Evolutionary conservation across 2,888 invertebrate genomes (phyloP).

Genomic region (Augochlorella aurata): DNA sequence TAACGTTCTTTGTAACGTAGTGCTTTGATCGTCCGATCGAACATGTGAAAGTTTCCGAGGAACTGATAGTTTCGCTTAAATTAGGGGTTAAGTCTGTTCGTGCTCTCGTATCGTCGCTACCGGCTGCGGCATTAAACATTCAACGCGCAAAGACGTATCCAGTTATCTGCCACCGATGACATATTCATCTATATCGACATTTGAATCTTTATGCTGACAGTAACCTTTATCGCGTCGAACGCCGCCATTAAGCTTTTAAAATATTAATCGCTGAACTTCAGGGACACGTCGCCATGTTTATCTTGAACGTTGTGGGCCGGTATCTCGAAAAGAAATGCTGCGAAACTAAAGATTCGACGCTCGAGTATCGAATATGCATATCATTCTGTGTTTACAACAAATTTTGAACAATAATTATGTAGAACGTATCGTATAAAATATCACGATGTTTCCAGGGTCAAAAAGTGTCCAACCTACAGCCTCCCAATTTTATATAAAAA

Average conservation of each 20-base stretch:
- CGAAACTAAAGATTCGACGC: background rate
- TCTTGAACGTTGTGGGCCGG: background rate
- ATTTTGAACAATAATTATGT: too few species aligned
- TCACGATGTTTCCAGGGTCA: too few species aligned
- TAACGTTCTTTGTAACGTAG: background rate
- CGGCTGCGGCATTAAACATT: background rate
- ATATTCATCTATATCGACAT: conserved; percentile 9
- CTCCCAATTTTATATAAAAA: too few species aligned
- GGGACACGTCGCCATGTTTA: background rate
- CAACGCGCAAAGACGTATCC: background rate
- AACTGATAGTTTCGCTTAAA: conserved; percentile 3
- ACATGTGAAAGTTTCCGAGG: background rate
- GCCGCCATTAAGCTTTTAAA: background rate
- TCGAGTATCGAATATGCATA: background rate
- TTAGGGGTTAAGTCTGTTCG: background rate
- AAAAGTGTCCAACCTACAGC: too few species aligned
- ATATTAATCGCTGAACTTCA: background rate
- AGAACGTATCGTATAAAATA: too few species aligned
- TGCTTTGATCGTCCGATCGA: background rate
- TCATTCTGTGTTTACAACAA: background rate
- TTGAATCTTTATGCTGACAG: conserved; percentile 7
- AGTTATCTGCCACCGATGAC: background rate
- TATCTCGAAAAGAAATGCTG: background rate
- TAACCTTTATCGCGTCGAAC: background rate
- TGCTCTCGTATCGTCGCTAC: conserved; percentile 1